Base-by-base conservation (phyloP, 2,113 vertebrate genomes). In the Cervus canadensis region DNA sequence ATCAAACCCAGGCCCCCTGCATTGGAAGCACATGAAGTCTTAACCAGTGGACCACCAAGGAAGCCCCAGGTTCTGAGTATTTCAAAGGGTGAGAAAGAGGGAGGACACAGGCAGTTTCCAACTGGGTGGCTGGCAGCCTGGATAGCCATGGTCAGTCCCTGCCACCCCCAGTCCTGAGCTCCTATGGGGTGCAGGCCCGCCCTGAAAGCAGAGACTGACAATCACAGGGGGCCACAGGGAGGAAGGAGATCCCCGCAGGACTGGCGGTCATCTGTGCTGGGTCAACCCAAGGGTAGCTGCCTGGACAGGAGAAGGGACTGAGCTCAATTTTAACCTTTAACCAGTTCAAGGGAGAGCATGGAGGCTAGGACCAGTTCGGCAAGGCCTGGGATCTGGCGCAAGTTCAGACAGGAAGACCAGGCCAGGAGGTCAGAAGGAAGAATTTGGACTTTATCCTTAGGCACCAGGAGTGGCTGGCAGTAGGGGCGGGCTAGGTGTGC, bases 261-360 rank as follows among this genome's bases (percentile, higher is more conserved):
- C 13, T 6, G n/a, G 14, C 9, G 14, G 23, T 33, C 1, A 0
- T 13, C 23, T 7, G 10, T 1, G 1, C 57, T 48, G 50, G n/a
- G 87, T 36, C 84, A 36, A 13, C 50, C 0, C 13, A 36, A 56
- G 54, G 11, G 43, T 25, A 23, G 23, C 19, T 16, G 50, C 25
- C 71, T 56, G 36, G 50, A 8, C 43, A 25, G 45, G 28, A 56
- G 30, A 50, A 43, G 64, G 50, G n/a, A 48, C 57, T 40, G 50
- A 87, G 56, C 48, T 91, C 64, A 10, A 40, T 52, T 87, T 78
- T 56, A 82, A 82, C 43, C 30, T 33, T n/a, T 52, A 76, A 60
- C 6, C 19, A n/a, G 11, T 21, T 23, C 25, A 71, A 81, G 62
- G 28, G 83, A n/a, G n/a, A 62, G 4, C 11, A 12, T 1, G 5